phyloP scores from a whole-genome alignment of 2,888 invertebrate species.

The Drymonia ruficornis region DNA sequence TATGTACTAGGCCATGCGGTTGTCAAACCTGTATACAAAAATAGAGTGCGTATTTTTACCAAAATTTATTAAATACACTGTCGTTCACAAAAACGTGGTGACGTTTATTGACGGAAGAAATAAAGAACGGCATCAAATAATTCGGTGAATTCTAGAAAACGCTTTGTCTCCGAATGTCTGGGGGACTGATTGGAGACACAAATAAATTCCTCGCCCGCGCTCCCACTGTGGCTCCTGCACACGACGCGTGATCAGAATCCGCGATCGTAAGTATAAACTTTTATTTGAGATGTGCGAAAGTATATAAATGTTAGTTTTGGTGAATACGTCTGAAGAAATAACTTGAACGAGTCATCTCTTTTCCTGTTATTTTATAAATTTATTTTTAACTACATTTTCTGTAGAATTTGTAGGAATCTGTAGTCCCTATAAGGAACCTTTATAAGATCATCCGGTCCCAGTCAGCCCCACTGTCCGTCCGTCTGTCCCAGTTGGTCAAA shows the following conservation, averaged over 20 bases:
- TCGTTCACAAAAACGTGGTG: not conserved
- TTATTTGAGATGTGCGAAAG: conserved; percentile 39
- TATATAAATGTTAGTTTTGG: conserved; percentile 24
- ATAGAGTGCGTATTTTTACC: not conserved
- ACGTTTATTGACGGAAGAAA: conserved; percentile 17
- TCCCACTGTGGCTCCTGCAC: conserved; percentile 40
- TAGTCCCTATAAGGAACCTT: no score
- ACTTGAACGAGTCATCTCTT: not conserved
- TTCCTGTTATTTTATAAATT: no score
- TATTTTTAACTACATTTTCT: no score
- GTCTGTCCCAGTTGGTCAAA: no score
- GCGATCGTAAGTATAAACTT: conserved; percentile 26
- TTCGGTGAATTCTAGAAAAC: conserved; percentile 52
- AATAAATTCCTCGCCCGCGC: conserved; percentile 62
- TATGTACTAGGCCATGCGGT: no score
- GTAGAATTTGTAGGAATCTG: no score
- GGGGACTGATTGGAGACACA: conserved; percentile 73
- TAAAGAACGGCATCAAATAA: conserved; percentile 29
- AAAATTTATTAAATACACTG: not conserved
- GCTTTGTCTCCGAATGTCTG: conserved; percentile 64
- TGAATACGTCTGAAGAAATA: not conserved
- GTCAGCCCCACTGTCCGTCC: no score
- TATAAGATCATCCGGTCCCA: no score
- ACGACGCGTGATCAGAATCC: conserved; percentile 53
- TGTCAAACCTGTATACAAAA: no score